Evolutionary conservation across 2,888 invertebrate species (phyloP).

Genomic region (Gastrophysa polygoni): DNA sequence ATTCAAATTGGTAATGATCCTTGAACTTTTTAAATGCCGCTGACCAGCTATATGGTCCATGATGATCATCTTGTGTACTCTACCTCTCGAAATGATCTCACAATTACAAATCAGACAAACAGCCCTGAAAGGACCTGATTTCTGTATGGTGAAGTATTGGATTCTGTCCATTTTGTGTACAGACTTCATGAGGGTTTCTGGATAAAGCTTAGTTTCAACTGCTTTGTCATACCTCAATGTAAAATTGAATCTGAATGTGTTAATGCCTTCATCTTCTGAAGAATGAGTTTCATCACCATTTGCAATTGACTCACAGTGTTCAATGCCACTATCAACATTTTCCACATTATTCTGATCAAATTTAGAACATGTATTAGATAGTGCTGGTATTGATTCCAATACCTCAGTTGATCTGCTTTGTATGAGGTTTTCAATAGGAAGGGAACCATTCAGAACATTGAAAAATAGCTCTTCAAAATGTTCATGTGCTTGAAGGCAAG

Average conservation of each 20-base stretch:
- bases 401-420: neutral
- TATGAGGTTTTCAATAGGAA: neutral
- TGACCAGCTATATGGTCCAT: slow-evolving; percentile 44
- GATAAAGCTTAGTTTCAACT: slow-evolving; percentile 41
- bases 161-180: slow-evolving; percentile 40
- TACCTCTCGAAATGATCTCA: slow-evolving; percentile 32
- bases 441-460: slow-evolving; percentile 26
- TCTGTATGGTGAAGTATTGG: slow-evolving; percentile 39
- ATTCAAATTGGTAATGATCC: slow-evolving; percentile 13
- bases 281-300: slow-evolving; percentile 5
- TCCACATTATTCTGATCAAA: slow-evolving; percentile 9
- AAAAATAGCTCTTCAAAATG: slow-evolving; percentile 41
- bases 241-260: slow-evolving; percentile 44
- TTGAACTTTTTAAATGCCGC: slow-evolving; percentile 39
- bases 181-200: slow-evolving; percentile 35
- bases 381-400: neutral
- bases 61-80: slow-evolving; percentile 34
- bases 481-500: slow-evolving; percentile 39
- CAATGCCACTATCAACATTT: slow-evolving; percentile 33
- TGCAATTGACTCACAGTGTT: slow-evolving; percentile 24
- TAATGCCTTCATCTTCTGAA: slow-evolving; percentile 27
- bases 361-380: slow-evolving; percentile 8
- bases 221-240: slow-evolving; percentile 34
- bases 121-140: slow-evolving; percentile 33
- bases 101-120: slow-evolving; percentile 46